A percentile compares a stretch with the other conserved stretches of the same genome.
phyloP scores from a whole-genome alignment of 2,888 invertebrate genomes.

The Dryomyza anilis region DNA sequence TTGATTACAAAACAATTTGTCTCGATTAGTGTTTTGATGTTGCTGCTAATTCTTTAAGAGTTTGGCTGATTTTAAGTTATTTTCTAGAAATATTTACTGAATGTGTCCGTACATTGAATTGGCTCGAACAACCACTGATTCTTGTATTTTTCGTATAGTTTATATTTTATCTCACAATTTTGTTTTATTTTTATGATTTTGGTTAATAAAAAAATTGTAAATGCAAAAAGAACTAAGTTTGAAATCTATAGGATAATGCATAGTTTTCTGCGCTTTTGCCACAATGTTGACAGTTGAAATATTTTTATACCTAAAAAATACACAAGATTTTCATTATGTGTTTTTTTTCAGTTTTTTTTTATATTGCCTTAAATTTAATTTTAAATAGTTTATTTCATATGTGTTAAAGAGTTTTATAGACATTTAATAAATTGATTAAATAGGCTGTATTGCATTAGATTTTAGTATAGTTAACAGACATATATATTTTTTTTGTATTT shows the following conservation, averaged over 20 bases:
- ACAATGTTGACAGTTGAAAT: not conserved
- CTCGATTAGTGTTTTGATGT: too few species aligned
- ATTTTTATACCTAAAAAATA: constrained; percentile 1
- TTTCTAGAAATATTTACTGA: not conserved
- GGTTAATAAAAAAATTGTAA: not conserved
- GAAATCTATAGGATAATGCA: not conserved
- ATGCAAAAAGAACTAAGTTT: not conserved
- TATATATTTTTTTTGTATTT: constrained; percentile 1
- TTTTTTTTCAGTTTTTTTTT: constrained; percentile 1
- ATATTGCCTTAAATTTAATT: not conserved
- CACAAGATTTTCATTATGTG: constrained; percentile 14
- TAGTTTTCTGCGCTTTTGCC: constrained; percentile 14
- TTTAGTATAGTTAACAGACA: not conserved
- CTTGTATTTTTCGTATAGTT: not conserved
- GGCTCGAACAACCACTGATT: constrained; percentile 26
- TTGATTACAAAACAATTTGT: too few species aligned
- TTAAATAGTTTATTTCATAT: not conserved
- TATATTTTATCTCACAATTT: not conserved
- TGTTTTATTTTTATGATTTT: not conserved
- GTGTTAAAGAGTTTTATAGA: too few species aligned
- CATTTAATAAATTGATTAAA: too few species aligned
- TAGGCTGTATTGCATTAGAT: not conserved
- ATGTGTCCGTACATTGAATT: constrained; percentile 12
- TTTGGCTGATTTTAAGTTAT: too few species aligned
- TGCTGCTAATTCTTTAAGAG: too few species aligned